Evolutionary conservation across 1,140 invertebrate species (phyloP).

Genomic region (Trichogramma pretiosum): DNA sequence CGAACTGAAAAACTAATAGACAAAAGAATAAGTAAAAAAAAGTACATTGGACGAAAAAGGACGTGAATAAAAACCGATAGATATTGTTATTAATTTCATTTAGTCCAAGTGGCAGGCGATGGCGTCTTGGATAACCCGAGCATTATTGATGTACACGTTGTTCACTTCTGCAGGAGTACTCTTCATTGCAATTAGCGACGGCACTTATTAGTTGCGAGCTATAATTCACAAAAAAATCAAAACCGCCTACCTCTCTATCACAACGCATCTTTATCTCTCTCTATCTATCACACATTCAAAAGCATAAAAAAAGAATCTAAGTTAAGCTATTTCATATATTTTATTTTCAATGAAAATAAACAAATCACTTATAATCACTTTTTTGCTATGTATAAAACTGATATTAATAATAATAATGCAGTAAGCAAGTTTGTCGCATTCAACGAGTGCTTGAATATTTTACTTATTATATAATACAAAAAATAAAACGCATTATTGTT

Average conservation of each 20-base stretch:
- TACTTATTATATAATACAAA: too few species aligned
- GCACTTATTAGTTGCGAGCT: slow-evolving; percentile 4
- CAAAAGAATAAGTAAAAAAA: too few species aligned
- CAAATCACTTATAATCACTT: too few species aligned
- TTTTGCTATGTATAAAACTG: too few species aligned
- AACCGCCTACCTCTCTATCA: too few species aligned
- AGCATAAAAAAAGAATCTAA: not conserved
- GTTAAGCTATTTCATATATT: slow-evolving; percentile 5
- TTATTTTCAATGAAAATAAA: too few species aligned
- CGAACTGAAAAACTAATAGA: too few species aligned
- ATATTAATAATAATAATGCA: too few species aligned
- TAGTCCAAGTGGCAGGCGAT: slow-evolving; percentile 34
- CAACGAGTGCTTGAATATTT: not conserved
- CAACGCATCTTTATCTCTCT: too few species aligned
- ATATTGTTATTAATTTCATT: slow-evolving; percentile 18
- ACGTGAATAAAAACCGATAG: not conserved
- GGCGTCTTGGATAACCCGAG: slow-evolving; percentile 28
- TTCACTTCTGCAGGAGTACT: slow-evolving; percentile 29
- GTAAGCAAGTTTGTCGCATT: not conserved
- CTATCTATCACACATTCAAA: too few species aligned
- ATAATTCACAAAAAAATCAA: too few species aligned
- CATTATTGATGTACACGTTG: slow-evolving; percentile 32
- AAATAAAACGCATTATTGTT: too few species aligned
- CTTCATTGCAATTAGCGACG: slow-evolving; percentile 15
- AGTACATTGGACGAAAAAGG: not conserved